Evolutionary conservation across 2,113 vertebrate genomes (phyloP), one percentile per base, ranked within the genome.

Genomic region (Holacanthus passer): DNA sequence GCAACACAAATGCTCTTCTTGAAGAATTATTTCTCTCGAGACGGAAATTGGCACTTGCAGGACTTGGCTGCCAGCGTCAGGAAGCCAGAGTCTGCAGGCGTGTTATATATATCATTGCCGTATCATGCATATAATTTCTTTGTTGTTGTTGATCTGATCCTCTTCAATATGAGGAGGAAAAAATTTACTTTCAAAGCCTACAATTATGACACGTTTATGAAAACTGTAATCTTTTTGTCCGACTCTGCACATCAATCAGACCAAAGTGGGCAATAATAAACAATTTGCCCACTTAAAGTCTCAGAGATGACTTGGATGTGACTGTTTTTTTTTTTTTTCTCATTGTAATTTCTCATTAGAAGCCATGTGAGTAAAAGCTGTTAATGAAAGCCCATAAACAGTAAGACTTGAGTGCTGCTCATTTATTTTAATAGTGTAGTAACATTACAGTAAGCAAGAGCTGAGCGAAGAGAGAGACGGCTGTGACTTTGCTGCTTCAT

Each of bases 11-110:
- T 52, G 65, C 77, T 86, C 85, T 64, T 85, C 69, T 76, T 71
- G 56, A 74, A 80, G 67, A 89, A 62, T 88, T 87, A 87, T 90
- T 88, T 88, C 85, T 89, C 83, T 69, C 13, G 48, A 88, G 90
- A 87, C 79, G 78, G 52, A 88, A 89, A 91, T 89, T 92, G 89
- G 84, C 89, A 87, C 64, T 71, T 55, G 69, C 56, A 70, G 19
- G 75, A 81, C 39, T 80, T 68, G 63, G 73, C 79, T 75, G 72
- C 56, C 77, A 73, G 68, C 27, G 43, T 67, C 24, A 45, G 63
- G 64, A 77, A 87, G 76, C 83, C 81, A 87, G 59, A 76, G 62
- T 78, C 67, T 75, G 60, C 55, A 24, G 55, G 29, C 72, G 27
- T 73, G 31, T 78, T 73, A 32, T 58, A 32, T 58, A 72, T 62